Conservation (phyloP, 2,888 invertebrate genomes). For the Melipona bicolor region DNA sequence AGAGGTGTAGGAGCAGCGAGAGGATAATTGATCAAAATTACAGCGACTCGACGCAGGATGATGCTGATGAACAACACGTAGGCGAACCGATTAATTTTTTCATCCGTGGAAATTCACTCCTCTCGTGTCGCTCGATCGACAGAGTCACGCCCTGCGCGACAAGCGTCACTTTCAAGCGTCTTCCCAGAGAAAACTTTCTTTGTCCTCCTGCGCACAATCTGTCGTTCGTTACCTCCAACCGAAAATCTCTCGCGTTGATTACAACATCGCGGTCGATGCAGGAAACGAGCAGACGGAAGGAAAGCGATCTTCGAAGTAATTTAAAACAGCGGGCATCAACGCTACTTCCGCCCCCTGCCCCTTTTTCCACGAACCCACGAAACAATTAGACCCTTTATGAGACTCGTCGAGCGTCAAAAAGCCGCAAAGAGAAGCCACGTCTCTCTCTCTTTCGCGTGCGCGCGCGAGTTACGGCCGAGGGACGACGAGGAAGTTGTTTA, state of each 20-base stretch:
- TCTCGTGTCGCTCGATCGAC: neutral
- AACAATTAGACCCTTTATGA: constrained; percentile 78
- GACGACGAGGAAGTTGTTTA: constrained; percentile 68
- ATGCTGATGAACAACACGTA: constrained; percentile 32
- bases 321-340: constrained; percentile 37
- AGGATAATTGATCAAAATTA: constrained; percentile 53
- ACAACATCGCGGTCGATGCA: constrained; percentile 26
- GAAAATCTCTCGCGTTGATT: neutral
- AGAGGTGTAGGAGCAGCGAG: constrained; percentile 32
- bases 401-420: constrained; percentile 58
- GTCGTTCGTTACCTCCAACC: neutral
- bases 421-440: constrained; percentile 68
- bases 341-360: constrained; percentile 42
- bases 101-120: neutral
- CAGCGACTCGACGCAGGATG: neutral
- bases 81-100: constrained; percentile 41
- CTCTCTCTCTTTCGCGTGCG: constrained; percentile 13
- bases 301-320: constrained; percentile 58
- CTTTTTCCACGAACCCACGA: constrained; percentile 60
- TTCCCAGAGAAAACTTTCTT: no score
- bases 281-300: constrained; percentile 67
- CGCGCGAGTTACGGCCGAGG: constrained; percentile 28
- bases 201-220: neutral
- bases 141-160: no score
- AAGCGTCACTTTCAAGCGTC: no score